Evolutionary conservation across 2,888 invertebrate species (phyloP), one percentile per base, ranked within the genome.

Genomic region (Euproctis similis): DNA sequence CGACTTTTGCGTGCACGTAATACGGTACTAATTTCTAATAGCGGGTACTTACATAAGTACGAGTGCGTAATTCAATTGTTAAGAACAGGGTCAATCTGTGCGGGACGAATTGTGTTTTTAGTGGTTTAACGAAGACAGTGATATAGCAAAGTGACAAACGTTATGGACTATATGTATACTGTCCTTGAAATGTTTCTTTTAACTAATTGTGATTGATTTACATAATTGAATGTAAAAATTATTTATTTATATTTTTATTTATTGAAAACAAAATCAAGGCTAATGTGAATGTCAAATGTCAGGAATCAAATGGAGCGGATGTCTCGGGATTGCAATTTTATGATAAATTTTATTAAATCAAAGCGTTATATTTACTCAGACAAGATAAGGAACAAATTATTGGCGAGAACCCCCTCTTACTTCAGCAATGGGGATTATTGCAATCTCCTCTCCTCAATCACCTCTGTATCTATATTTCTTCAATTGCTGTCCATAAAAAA

Each of bases 81-180:
- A n/a, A n/a, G n/a, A n/a, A n/a, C n/a, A n/a, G n/a, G n/a, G n/a
- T n/a, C n/a, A n/a, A n/a, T n/a, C n/a, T n/a, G n/a, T n/a, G n/a
- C n/a, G n/a, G n/a, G n/a, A n/a, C n/a, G n/a, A n/a, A n/a, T n/a
- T n/a, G n/a, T n/a, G n/a, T 42, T 46, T 58, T 12, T 36, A 20
- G 47, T 56, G 49, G 42, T 44, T 42, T 47, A 46, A 46, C 51
- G 46, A 49, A 48, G 57, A 57, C 51, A 57, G 63, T 65, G 65
- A 64, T n/a, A n/a, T 64, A 65, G 69, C 67, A 60, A 75, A 73
- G 72, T 75, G 74, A 71, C 72, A 66, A 65, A 61, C 30, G 47
- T 46, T 39, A 30, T 48, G 54, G 55, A 56, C 49, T 34, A 33
- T 9, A 33, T 40, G 45, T 42, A 45, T 40, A 47, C 36, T 36